A percentile compares a stretch with the other conserved stretches of the same genome.
Conservation (phyloP, 2,888 invertebrate species). For the Drosophila mettleri region DNA sequence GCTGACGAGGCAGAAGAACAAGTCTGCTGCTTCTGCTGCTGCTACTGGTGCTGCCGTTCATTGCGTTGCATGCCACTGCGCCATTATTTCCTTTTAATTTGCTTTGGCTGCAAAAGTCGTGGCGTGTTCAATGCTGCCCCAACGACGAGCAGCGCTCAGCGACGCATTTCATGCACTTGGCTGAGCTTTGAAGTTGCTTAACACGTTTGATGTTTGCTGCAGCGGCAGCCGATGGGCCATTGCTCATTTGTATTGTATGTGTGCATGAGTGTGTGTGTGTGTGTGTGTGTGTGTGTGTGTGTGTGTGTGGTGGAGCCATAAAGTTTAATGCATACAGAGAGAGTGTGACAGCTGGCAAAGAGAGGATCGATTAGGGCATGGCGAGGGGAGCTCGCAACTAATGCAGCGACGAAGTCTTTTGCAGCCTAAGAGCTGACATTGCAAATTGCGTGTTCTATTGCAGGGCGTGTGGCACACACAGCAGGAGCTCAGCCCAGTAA, state of each 20-base stretch:
- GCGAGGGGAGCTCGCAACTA: slow-evolving; percentile 3
- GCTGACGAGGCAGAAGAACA: slow-evolving; percentile 4
- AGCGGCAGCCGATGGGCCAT: slow-evolving; percentile 25
- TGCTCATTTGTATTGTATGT: slow-evolving; percentile 44
- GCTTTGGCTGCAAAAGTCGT: slow-evolving; percentile 77
- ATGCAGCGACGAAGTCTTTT: slow-evolving; percentile 1
- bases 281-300: slow-evolving; percentile 12
- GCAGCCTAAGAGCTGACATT: slow-evolving; percentile 20
- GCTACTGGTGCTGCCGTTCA: slow-evolving; percentile 26
- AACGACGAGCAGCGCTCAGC: slow-evolving; percentile 13
- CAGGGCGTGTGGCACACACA: background rate
- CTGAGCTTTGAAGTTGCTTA: slow-evolving; percentile 76
- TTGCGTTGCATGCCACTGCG: slow-evolving; percentile 59
- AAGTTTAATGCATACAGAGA: slow-evolving; percentile 63
- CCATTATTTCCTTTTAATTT: slow-evolving; percentile 80
- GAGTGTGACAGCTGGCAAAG: slow-evolving; percentile 55
- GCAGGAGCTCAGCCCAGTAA: too few species aligned
- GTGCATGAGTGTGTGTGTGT: slow-evolving; percentile 2
- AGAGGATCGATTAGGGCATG: slow-evolving; percentile 15
- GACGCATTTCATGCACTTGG: slow-evolving; percentile 75
- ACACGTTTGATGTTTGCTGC: slow-evolving; percentile 72
- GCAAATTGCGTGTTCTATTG: slow-evolving; percentile 1
- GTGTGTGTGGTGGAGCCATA: slow-evolving; percentile 45
- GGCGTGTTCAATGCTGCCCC: slow-evolving; percentile 66
- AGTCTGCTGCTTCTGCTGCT: background rate